Base-by-base conservation (phyloP, 2,113 vertebrate genomes). In the Peucedramus taeniatus region DNA sequence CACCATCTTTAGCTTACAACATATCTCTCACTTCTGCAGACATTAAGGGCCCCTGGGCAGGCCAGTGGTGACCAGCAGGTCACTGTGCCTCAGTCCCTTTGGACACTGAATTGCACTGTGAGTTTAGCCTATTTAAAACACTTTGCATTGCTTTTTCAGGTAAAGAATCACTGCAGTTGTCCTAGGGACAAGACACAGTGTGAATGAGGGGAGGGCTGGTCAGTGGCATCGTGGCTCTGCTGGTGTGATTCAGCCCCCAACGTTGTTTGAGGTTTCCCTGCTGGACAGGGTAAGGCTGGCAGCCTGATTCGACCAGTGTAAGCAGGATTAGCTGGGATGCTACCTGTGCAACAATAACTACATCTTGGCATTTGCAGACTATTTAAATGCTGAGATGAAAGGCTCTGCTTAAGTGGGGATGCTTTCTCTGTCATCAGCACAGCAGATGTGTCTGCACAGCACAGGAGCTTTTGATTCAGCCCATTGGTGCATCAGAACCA, bases 301-400 rank as follows among this genome's bases (percentile, higher is more conserved):
- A 0, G 82, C 60, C 82, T 31, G 56, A 50, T 47, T 49, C 2
- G 1, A 37, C 45, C 30, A 31, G 26, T 0, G 0, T 2, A 4
- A 68, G 51, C 64, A 39, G n/a, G 3, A 11, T 9, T 3, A 64
- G 69, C 45, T 37, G 72, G 6, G 54, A 14, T 18, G 50, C 54
- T 40, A 65, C 31, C 42, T 61, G 27, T 11, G 15, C 19, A 26
- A 18, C 40, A 60, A 7, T 5, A 76, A 69, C 66, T 30, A 8
- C 42, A 57, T 18, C 74, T 53, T 20, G 11, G 21, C 39, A 11
- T 57, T 45, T 70, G 49, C 83, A 69, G 39, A 20, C 50, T 18
- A 22, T 39, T 33, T 54, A 23, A 60, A 35, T 13, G 39, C 19
- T 35, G 21, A 60, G 77, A 74, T 23, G 51, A 75, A 78, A 87